phyloP scores from a whole-genome alignment of 1,140 invertebrate genomes.

The Agrilus planipennis region DNA sequence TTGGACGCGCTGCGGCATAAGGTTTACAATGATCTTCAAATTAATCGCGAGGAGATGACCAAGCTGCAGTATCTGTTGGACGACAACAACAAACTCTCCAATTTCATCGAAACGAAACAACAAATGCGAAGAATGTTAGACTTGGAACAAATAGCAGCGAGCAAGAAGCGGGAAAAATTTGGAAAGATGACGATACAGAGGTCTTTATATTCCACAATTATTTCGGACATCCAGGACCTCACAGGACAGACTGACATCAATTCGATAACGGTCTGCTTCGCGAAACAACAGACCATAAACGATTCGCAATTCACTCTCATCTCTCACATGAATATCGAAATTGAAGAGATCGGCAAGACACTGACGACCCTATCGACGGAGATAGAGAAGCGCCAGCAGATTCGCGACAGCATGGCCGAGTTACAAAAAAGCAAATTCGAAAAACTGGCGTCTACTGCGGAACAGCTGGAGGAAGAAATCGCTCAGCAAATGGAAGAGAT shows the following conservation, averaged over 20 bases:
- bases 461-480: slow-evolving; percentile 34
- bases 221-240: slow-evolving; percentile 51
- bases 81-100: slow-evolving; percentile 70
- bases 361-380: too few species aligned
- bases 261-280: slow-evolving; percentile 13
- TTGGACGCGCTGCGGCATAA: slow-evolving; percentile 61
- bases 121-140: slow-evolving; percentile 67
- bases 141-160: slow-evolving; percentile 56
- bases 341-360: too few species aligned
- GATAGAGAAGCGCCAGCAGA: too few species aligned
- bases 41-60: slow-evolving; percentile 56
- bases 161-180: slow-evolving; percentile 44
- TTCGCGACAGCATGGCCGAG: not conserved
- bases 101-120: slow-evolving; percentile 73
- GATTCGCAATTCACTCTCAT: slow-evolving; percentile 47
- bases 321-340: not conserved
- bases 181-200: slow-evolving; percentile 56
- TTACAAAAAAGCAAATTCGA: not conserved
- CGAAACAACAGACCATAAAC: slow-evolving; percentile 51
- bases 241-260: not conserved
- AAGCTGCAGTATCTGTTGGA: slow-evolving; percentile 72
- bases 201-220: slow-evolving; percentile 56
- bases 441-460: slow-evolving; percentile 19
- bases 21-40: slow-evolving; percentile 38
- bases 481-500: slow-evolving; percentile 38